Base-by-base conservation (phyloP, 2,888 invertebrate genomes). In the Cremastinae sp. region DNA sequence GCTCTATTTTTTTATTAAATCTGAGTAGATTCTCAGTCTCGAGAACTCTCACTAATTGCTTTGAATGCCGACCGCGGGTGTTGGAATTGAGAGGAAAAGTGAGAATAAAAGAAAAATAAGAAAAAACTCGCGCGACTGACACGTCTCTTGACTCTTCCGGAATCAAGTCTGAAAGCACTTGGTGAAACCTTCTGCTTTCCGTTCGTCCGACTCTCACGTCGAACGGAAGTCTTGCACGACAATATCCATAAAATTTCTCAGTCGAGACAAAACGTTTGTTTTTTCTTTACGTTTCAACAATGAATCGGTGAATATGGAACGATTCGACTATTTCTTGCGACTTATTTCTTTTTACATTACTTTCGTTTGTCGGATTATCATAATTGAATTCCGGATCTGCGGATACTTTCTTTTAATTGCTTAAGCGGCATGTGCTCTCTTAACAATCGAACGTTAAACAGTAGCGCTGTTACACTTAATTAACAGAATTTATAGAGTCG, bases 241-340 rank as follows among this genome's bases (percentile, higher is more conserved):
- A 12, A 2, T 14, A 10, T 69, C 45, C 39, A 75, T 66, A 65
- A n/a, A n/a, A 35, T 58, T 73, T 55, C 55, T 73, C 70, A 39
- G 65, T 69, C 65, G 20, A 74, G 58, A 62, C 41, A 35, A 66
- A 55, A 49, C 12, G 18, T 28, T 28, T 28, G 28, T 28, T 28
- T 28, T 28, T 28, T 43, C 16, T 41, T 39, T n/a, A 37, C 14
- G 1, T 35, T 43, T 47, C 35, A 72, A 80, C 77, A 75, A 80
- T 78, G 39, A 71, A 64, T 45, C 55, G 37, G 61, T 77, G 74
- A 78, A 78, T 80, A 77, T 74, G 71, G 55, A 80, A 73, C 41
- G 47, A 61, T 62, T 69, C 66, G 68, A 22, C 28, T 69, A 59
- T 62, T 73, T 37, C 9, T 47, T 22, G 35, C 68, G 35, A 16